Evolutionary conservation across 2,113 vertebrate genomes (phyloP).

Genomic region (Heliornis fulica): DNA sequence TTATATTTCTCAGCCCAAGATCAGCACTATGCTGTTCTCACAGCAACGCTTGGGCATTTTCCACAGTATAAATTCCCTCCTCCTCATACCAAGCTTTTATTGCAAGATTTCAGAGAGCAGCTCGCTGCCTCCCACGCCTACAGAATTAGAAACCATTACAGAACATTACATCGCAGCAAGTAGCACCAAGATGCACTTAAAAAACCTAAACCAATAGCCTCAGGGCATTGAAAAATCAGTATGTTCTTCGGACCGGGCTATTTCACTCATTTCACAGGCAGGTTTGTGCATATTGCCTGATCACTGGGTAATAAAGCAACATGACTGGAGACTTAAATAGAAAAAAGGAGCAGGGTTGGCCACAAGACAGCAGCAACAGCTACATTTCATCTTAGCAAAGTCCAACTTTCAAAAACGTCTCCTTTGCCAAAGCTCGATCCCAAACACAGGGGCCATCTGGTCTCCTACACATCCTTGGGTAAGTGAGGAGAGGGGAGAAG

Average conservation of each 20-base stretch:
- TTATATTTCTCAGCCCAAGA: not conserved
- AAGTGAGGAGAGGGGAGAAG: not conserved
- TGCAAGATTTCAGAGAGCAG: slow-evolving; percentile 52
- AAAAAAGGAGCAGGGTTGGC: slow-evolving; percentile 16
- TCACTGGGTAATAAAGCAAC: not conserved
- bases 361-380: slow-evolving; percentile 37
- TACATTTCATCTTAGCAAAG: slow-evolving; percentile 49
- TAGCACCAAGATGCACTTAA: not conserved
- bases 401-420: slow-evolving; percentile 33
- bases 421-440: slow-evolving; percentile 51
- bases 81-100: slow-evolving; percentile 52
- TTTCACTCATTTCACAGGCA: not conserved
- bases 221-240: not conserved
- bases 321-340: not conserved
- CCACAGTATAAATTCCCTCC: slow-evolving; percentile 40
- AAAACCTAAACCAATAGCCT: not conserved
- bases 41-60: slow-evolving; percentile 27
- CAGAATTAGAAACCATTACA: slow-evolving; percentile 51
- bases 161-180: not conserved
- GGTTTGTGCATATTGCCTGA: not conserved
- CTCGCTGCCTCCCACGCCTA: slow-evolving; percentile 32
- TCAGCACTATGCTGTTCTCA: slow-evolving; percentile 1
- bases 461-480: slow-evolving; percentile 14
- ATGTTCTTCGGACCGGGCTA: not conserved
- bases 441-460: slow-evolving; percentile 59